A percentile compares a stretch with the other conserved stretches of the same genome.
phyloP scores from a whole-genome alignment of 2,888 invertebrate species.

The Coelopa pilipes region DNA sequence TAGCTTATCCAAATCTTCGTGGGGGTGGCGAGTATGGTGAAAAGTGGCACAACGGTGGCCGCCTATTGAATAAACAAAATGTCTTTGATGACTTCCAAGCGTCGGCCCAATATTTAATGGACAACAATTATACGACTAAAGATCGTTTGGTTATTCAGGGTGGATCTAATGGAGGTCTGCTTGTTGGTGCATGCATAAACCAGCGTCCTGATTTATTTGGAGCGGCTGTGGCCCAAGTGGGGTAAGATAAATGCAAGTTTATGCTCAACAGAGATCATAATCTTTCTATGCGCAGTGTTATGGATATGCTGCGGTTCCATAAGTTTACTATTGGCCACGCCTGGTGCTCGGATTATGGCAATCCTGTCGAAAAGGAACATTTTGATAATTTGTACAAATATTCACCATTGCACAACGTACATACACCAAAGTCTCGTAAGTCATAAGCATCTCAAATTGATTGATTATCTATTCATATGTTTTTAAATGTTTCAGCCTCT shows the following conservation, averaged over 20 bases:
- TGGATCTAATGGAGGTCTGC: conserved; percentile 95
- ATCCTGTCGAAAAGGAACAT: conserved; percentile 85
- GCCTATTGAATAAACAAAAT: conserved; percentile 93
- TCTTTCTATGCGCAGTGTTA: conserved; percentile 73
- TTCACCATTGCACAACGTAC: conserved; percentile 94
- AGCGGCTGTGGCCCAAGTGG: conserved; percentile 92
- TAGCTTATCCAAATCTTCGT: conserved; percentile 93
- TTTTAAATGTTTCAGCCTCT: conserved; percentile 51
- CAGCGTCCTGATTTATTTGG: conserved; percentile 95
- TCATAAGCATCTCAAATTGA: background rate
- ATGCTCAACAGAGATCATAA: background rate
- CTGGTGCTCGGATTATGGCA: conserved; percentile 96
- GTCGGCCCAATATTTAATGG: conserved; percentile 88
- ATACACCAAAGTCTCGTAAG: conserved; percentile 69
- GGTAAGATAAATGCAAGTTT: conserved; percentile 70
- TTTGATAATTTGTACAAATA: conserved; percentile 87
- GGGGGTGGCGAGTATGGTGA: conserved; percentile 99
- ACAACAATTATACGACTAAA: conserved; percentile 80
- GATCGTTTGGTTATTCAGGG: conserved; percentile 88
- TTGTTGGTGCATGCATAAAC: conserved; percentile 95
- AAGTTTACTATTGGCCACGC: conserved; percentile 98
- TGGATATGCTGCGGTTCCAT: conserved; percentile 98
- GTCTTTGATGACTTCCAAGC: conserved; percentile 96
- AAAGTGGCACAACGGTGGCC: conserved; percentile 95
- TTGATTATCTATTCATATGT: too few relatives aligned